phyloP scores from a whole-genome alignment of 2,113 vertebrate species.

The Apistogramma diplotaenia region DNA sequence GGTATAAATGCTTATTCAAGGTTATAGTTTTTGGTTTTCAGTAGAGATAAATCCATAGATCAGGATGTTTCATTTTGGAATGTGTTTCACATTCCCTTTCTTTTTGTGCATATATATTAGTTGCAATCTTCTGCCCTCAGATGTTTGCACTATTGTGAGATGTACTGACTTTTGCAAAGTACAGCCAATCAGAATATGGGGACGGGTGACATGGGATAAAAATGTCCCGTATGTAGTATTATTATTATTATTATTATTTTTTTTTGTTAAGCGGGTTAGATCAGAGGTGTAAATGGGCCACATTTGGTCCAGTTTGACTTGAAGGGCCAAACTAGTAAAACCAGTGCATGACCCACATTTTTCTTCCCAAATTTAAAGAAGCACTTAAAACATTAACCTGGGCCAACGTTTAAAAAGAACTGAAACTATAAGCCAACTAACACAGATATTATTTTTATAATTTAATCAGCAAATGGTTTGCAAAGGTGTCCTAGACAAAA shows the following conservation, averaged over 20 bases:
- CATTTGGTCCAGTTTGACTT: not conserved
- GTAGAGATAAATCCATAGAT: not conserved
- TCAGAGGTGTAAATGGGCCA: not conserved
- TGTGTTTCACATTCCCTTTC: not conserved
- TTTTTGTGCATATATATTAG: not conserved
- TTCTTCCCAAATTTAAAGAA: too few species aligned
- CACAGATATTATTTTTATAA: too few species aligned
- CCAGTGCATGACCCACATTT: not conserved
- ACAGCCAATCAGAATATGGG: not conserved
- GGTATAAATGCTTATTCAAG: not conserved
- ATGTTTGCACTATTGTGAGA: not conserved
- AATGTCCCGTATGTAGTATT: not conserved
- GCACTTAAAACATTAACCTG: not conserved
- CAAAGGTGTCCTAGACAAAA: too few species aligned
- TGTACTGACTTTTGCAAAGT: not conserved
- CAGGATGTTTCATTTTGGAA: not conserved
- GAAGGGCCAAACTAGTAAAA: not conserved
- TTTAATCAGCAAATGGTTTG: too few species aligned
- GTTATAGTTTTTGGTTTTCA: not conserved
- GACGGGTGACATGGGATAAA: not conserved
- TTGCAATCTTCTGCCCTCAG: too few species aligned
- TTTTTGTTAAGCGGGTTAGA: not conserved
- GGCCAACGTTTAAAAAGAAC: not conserved
- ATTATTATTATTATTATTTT: not conserved
- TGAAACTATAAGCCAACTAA: not conserved